Percentiles rank a stretch among this genome's conserved stretches.
Evolutionary conservation across 2,797 vertebrate species (phyloP).

Genomic region (Anas georgica): DNA sequence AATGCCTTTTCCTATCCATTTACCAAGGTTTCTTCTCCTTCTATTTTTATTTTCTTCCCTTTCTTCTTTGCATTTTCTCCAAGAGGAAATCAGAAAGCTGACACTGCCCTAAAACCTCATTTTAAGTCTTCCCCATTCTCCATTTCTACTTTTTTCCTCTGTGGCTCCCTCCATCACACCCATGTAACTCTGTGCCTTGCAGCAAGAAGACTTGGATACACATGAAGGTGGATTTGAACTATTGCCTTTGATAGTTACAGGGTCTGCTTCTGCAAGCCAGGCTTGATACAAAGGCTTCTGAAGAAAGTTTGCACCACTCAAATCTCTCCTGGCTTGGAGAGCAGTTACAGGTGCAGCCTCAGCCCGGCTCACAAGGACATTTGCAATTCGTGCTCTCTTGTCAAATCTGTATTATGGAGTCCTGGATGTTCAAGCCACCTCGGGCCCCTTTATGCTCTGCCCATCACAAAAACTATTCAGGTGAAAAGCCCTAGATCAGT

Average conservation of each 20-base stretch:
- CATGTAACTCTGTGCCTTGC: background rate
- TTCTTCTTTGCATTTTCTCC: background rate
- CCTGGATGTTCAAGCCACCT: fast-evolving
- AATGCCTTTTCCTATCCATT: background rate
- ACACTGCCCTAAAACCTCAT: background rate
- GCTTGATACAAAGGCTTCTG: background rate
- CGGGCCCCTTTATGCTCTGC: background rate
- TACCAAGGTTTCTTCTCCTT: background rate
- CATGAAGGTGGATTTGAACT: conserved; percentile 23
- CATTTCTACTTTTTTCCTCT: background rate
- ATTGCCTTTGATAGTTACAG: conserved; percentile 12
- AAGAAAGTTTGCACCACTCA: background rate
- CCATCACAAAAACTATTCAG: background rate
- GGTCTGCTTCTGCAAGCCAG: background rate
- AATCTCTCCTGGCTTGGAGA: background rate
- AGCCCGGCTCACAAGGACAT: background rate
- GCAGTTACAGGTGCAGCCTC: background rate
- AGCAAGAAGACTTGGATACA: conserved; percentile 21
- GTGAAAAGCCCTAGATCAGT: background rate
- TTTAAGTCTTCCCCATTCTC: background rate
- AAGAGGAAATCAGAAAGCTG: background rate
- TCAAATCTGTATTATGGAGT: background rate
- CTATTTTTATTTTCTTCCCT: fast-evolving
- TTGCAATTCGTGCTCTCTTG: background rate
- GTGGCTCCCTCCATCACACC: background rate